Base-by-base conservation (phyloP, 2,888 invertebrate species). In the Pantelozetes paolii region DNA sequence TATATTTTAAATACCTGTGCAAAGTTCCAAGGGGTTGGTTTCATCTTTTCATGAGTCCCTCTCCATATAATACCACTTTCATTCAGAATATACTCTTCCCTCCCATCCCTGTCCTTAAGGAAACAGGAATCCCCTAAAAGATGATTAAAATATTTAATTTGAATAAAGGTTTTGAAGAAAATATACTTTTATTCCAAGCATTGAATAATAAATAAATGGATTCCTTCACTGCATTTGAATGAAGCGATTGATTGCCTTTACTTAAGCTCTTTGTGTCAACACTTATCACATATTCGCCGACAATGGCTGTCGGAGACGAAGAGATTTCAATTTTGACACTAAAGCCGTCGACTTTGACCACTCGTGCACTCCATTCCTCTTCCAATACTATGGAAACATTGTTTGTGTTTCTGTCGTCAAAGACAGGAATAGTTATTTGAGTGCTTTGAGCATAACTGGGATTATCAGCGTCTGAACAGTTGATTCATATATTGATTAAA, bases 21-120 rank as follows among this genome's bases (percentile, higher is more conserved):
- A 67, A 69, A 78, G 48, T 76, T 77, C 79, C 79, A 79, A 20
- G 76, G 76, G 26, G 74, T 75, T 3, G 78, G 78, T 18, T 77
- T 71, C 45, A 78, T 67, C 45, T 76, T 71, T 28, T 76, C 76
- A 57, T 75, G 76, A 11, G 77, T 78, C 36, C 79, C 79, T 50
- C 78, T 73, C 77, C 78, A 79, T 26, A 79, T 78, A 1, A 78
- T 74, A n/a, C 78, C 78, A 26, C 72, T 76, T 18, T 79, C 79
- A 64, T 77, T 79, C 6, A 78, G 45, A 9, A 78, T 75, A 69
- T 77, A 79, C 45, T 79, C 79, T 59, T 77, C 76, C 18, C 75
- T 71, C 5, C 74, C 72, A 36, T 77, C 75, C 13, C 71, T 57
- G 20, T 78, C 76, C 13, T 70, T 70, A 72, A 78, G 71, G 59